phyloP scores from a whole-genome alignment of 2,888 invertebrate species.

The Drosophila falleni region DNA sequence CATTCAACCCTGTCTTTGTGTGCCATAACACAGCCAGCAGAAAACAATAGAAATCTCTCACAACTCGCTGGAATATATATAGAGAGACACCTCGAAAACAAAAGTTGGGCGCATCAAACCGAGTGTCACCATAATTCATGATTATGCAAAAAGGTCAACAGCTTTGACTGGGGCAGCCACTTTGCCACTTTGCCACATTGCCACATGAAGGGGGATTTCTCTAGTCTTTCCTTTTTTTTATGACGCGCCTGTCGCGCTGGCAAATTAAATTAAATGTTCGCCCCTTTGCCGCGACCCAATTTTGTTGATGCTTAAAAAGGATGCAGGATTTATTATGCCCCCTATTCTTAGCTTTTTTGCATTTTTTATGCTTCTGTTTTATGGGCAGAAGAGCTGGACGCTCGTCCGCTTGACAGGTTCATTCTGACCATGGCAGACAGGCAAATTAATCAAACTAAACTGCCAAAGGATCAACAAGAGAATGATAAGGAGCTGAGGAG shows the following conservation, averaged over 20 bases:
- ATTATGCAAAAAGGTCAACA: constrained; percentile 79
- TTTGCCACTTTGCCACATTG: constrained; percentile 30
- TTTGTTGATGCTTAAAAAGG: constrained; percentile 48
- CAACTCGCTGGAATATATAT: constrained; percentile 26
- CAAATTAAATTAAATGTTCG: constrained; percentile 78
- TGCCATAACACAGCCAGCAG: background rate
- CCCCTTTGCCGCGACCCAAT: constrained; percentile 20
- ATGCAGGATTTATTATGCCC: constrained; percentile 53
- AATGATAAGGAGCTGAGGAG: constrained; percentile 35
- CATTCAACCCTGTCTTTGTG: constrained; percentile 42
- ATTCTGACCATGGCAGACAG: constrained; percentile 50
- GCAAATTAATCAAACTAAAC: constrained; percentile 80
- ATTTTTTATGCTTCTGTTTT: constrained; percentile 50
- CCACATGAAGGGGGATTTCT: constrained; percentile 14
- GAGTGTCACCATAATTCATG: constrained; percentile 76
- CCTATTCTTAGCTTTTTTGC: constrained; percentile 19
- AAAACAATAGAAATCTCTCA: constrained; percentile 44
- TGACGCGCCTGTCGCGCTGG: constrained; percentile 54
- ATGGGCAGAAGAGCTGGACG: constrained; percentile 18
- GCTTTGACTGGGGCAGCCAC: constrained; percentile 50
- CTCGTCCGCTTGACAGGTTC: constrained; percentile 52
- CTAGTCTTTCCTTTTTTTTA: constrained; percentile 47
- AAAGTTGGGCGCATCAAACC: constrained; percentile 39
- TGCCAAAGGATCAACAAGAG: constrained; percentile 69
- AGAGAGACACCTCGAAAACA: constrained; percentile 12